These are phyloP conservation scores for Cygnus olor DNA, from an alignment of 2,797 vertebrate species.

Conservation along the genomic window DNA sequence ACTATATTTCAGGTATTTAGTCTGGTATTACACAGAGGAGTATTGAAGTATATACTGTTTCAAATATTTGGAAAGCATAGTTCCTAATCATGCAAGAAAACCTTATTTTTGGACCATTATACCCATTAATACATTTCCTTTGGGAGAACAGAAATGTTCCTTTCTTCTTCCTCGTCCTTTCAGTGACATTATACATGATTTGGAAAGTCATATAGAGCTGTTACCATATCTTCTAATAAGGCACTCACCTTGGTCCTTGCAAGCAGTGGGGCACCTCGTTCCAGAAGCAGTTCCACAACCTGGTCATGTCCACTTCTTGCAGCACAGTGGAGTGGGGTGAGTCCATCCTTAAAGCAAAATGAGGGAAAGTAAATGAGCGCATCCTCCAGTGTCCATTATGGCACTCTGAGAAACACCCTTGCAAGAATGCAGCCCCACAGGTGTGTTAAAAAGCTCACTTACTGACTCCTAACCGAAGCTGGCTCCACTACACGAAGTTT, in stretches of 20 bases:
- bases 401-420: background rate
- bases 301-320: slow-evolving; percentile 94
- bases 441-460: background rate
- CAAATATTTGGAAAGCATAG: background rate
- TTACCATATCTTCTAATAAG: background rate
- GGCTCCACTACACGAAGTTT: background rate
- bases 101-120: background rate
- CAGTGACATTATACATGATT: background rate
- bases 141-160: background rate
- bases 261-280: slow-evolving; percentile 92
- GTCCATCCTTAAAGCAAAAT: slow-evolving; percentile 87
- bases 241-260: slow-evolving; percentile 93
- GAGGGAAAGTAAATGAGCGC: background rate
- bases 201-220: background rate
- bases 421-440: background rate
- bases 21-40: background rate
- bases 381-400: fast-evolving
- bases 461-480: background rate
- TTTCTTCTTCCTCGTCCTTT: background rate
- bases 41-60: background rate
- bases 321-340: slow-evolving; percentile 96
- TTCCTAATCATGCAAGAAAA: background rate
- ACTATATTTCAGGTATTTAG: background rate
- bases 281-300: slow-evolving; percentile 93
- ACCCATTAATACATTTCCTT: background rate